Base-by-base conservation (phyloP, 2,888 invertebrate species). In the Eulithis prunata region DNA sequence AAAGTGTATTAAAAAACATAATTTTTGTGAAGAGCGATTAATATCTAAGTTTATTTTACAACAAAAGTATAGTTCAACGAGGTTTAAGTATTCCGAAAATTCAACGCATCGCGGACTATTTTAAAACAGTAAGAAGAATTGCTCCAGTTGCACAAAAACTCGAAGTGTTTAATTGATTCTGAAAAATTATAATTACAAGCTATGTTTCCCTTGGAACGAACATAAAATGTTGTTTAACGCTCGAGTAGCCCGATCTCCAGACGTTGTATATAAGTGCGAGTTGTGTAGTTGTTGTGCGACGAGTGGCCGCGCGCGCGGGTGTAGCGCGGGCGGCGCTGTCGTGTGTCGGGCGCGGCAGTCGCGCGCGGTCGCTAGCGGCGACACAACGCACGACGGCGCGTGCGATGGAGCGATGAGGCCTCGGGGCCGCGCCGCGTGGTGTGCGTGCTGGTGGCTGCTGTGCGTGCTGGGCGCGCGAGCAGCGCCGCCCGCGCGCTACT, bases 391-490 rank as follows among this genome's bases (percentile, higher is more conserved):
- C 64, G 75, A 79, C 77, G 81, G 87, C 84, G 82, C 86, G 81
- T 79, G 85, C 90, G 88, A 92, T 91, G 92, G 92, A 88, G 92
- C 91, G 90, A 92, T 91, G 92, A 91, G 82, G 86, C 82, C 87
- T 78, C 81, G 88, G 83, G 89, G 87, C 88, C 89, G 90, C 89
- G 91, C 90, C 89, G 90, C 90, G 87, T 83, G 87, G 81, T 88
- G 87, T 88, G 91, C 90, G 88, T 83, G 87, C 80, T 88, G 87
- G 88, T 88, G 89, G 90, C 89, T 88, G 83, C 85, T 90, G 85
- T 86, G 85, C 81, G 82, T 88, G 83, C 78, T 73, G 75, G 83
- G 85, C 84, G 88, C 75, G 75, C 74, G 82, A 64, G 84, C 84
- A 68, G 82, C 85, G 79, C 86, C 87, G 80, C 86, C 86, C 21